Percentiles rank a stretch among this genome's conserved stretches.
Conservation (phyloP, 2,797 vertebrate species). For the Brachymystax lenok region DNA sequence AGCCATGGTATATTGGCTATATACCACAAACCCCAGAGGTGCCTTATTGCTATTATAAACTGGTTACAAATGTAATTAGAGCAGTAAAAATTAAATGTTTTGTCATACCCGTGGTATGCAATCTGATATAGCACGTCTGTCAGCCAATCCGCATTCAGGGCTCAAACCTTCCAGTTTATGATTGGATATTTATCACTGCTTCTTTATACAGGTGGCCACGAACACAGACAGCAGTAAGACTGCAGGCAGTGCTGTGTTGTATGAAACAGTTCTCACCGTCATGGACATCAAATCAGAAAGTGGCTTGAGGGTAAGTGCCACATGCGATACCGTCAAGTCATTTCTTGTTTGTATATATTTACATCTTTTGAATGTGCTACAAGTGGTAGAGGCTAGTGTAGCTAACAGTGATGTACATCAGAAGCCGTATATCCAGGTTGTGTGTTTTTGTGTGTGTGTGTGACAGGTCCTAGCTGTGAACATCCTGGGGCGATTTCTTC, state of each 20-base stretch:
- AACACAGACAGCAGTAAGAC: conserved; percentile 92
- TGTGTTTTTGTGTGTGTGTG: background rate
- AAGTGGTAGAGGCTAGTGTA: background rate
- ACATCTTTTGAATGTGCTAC: background rate
- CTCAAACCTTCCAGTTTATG: no score
- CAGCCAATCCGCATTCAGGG: no score
- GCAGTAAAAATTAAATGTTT: no score
- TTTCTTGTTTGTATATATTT: background rate
- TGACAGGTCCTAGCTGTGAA: conserved; percentile 88
- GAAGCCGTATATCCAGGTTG: background rate
- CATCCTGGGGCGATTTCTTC: conserved; percentile 90
- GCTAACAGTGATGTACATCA: background rate
- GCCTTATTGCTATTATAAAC: no score
- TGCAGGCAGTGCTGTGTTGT: conserved; percentile 87
- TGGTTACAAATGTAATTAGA: no score
- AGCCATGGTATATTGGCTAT: no score
- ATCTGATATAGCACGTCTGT: no score
- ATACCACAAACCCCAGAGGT: no score
- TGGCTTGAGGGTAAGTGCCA: conserved; percentile 81
- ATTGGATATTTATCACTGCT: background rate
- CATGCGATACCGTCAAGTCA: background rate
- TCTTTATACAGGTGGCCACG: conserved; percentile 82
- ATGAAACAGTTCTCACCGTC: conserved; percentile 89
- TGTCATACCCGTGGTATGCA: no score
- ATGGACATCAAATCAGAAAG: conserved; percentile 87